Conservation (phyloP, 2,113 vertebrate species). For the Leiothrix lutea region DNA sequence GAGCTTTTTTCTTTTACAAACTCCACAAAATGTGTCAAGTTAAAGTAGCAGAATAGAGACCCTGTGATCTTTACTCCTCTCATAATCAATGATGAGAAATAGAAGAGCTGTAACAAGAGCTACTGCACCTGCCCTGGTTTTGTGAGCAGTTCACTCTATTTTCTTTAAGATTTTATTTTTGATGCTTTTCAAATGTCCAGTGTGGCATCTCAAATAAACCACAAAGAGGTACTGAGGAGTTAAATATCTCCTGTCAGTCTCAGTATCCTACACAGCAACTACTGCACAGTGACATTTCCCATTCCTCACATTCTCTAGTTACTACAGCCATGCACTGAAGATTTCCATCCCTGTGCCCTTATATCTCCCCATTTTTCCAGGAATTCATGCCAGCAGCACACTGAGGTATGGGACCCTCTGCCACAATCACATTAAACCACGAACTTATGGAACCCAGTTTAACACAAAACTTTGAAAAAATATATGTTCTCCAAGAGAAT, state of each 20-base stretch:
- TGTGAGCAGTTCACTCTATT: not conserved
- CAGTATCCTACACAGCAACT: not conserved
- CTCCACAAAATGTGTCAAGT: not conserved
- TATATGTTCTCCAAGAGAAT: not conserved
- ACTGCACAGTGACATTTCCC: not conserved
- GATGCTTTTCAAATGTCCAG: not conserved
- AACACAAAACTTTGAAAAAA: not conserved
- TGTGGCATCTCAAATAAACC: not conserved
- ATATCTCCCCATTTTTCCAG: not conserved
- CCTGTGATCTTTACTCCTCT: not conserved
- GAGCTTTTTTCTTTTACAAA: not conserved
- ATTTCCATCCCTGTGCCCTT: not conserved
- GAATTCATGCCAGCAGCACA: not conserved
- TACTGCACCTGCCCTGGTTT: not conserved
- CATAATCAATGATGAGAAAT: not conserved
- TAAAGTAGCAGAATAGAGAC: not conserved
- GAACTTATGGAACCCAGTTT: not conserved
- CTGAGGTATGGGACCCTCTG: not conserved
- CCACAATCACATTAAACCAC: fast-evolving
- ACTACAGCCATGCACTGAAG: not conserved
- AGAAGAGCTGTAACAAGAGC: not conserved
- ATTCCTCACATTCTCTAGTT: not conserved
- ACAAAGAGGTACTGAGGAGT: not conserved
- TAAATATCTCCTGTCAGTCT: not conserved
- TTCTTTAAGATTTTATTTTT: not conserved